phyloP scores from a whole-genome alignment of 1,140 invertebrate genomes.

The Lepeophtheirus salmonis region DNA sequence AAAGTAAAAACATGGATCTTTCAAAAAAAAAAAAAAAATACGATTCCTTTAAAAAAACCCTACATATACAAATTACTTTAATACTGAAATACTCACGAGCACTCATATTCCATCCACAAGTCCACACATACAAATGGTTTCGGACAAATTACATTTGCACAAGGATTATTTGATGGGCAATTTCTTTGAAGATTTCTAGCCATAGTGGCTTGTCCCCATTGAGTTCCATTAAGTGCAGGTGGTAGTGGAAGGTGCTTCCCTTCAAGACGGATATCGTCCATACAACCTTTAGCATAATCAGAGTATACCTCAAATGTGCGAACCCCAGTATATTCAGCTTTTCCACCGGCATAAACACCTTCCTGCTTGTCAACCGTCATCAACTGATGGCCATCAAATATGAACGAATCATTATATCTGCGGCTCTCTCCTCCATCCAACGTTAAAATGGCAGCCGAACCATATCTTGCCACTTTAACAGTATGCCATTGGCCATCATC shows the following conservation, averaged over 20 bases:
- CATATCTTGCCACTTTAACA: slow-evolving; percentile 56
- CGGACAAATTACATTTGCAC: slow-evolving; percentile 69
- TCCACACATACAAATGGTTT: slow-evolving; percentile 88
- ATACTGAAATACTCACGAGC: slow-evolving; percentile 91
- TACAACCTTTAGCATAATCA: slow-evolving; percentile 48
- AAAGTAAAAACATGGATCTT: too few species aligned
- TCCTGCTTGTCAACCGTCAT: slow-evolving; percentile 79
- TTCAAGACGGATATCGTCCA: slow-evolving; percentile 68
- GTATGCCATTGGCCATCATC: slow-evolving; percentile 96
- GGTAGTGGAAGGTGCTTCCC: slow-evolving; percentile 74
- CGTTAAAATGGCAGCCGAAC: slow-evolving; percentile 77
- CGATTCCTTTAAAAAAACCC: too few species aligned
- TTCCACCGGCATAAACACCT: slow-evolving; percentile 80
- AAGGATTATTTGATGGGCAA: slow-evolving; percentile 83
- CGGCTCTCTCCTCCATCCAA: slow-evolving; percentile 85
- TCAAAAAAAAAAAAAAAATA: too few species aligned
- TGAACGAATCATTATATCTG: slow-evolving; percentile 80
- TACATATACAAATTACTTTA: too few species aligned
- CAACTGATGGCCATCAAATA: slow-evolving; percentile 74
- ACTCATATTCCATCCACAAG: slow-evolving; percentile 88
- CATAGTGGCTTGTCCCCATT: slow-evolving; percentile 84
- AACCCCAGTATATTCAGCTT: slow-evolving; percentile 80
- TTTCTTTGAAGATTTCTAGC: slow-evolving; percentile 67
- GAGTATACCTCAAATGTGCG: slow-evolving; percentile 78
- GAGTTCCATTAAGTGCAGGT: slow-evolving; percentile 76